Conservation (phyloP, 2,113 vertebrate species). For the Odocoileus virginianus region DNA sequence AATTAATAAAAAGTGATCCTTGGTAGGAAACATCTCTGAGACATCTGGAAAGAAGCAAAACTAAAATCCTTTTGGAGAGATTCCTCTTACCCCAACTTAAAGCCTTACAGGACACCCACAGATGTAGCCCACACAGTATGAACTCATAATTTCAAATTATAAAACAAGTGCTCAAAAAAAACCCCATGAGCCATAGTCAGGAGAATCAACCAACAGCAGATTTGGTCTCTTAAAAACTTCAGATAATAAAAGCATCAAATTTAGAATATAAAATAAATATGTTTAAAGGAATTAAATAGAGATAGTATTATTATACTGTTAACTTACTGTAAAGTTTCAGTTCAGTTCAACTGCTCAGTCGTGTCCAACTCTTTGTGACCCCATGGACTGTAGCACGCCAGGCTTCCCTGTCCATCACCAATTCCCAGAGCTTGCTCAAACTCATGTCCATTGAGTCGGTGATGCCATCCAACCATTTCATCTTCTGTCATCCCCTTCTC, state of each 20-base stretch:
- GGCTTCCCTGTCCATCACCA: background rate
- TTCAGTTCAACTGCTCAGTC: background rate
- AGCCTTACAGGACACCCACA: background rate
- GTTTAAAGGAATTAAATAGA: background rate
- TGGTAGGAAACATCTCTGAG: background rate
- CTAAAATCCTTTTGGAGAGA: background rate
- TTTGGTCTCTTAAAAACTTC: background rate
- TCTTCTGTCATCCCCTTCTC: background rate
- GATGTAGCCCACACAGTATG: too few relatives aligned
- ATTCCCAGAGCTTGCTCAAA: background rate
- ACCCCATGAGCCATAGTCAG: background rate
- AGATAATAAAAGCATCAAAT: background rate
- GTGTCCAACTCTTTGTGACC: rapidly evolving
- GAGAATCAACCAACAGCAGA: background rate
- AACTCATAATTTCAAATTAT: background rate
- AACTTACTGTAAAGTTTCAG: background rate
- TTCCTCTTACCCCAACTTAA: background rate
- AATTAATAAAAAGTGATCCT: background rate
- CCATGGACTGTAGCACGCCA: background rate
- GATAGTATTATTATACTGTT: background rate
- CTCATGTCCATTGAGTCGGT: rapidly evolving
- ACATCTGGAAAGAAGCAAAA: background rate
- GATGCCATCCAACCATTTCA: background rate
- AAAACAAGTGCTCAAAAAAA: background rate
- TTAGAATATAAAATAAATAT: background rate